A percentile compares a stretch with the other conserved stretches of the same genome.
phyloP scores from a whole-genome alignment of 2,888 invertebrate species.

The Drosophila pegasa region DNA sequence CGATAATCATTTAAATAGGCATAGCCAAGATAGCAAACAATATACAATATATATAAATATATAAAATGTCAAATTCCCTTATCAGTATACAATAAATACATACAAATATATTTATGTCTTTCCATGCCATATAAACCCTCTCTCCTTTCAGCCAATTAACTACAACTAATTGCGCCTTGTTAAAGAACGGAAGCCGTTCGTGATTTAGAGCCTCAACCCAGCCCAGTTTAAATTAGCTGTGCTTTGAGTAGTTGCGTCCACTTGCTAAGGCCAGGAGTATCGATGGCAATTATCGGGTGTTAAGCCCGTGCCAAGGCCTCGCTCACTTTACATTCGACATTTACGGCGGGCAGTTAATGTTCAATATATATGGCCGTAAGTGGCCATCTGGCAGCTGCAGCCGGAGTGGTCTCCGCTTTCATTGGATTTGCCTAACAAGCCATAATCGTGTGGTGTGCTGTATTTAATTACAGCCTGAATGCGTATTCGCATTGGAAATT shows the following conservation, averaged over 20 bases:
- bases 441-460: conserved; percentile 79
- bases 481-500: conserved; percentile 59
- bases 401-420: conserved; percentile 62
- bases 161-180: neutral
- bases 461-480: conserved; percentile 70
- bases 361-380: conserved; percentile 45
- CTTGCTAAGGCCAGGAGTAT: conserved; percentile 24
- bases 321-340: conserved; percentile 48
- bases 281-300: conserved; percentile 41
- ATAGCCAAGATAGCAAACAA: neutral
- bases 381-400: conserved; percentile 50
- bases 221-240: conserved; percentile 2
- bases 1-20: neutral
- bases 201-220: conserved; percentile 2
- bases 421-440: conserved; percentile 77
- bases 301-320: conserved; percentile 41
- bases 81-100: too few species aligned
- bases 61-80: too few species aligned
- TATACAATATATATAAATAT: neutral
- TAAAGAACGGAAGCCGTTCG: neutral
- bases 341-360: conserved; percentile 54
- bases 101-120: too few species aligned
- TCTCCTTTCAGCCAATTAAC: neutral
- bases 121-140: too few species aligned
- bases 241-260: conserved; percentile 16